Evolutionary conservation across 2,888 invertebrate species (phyloP).

Genomic region (Caenorhabditis sp.): DNA sequence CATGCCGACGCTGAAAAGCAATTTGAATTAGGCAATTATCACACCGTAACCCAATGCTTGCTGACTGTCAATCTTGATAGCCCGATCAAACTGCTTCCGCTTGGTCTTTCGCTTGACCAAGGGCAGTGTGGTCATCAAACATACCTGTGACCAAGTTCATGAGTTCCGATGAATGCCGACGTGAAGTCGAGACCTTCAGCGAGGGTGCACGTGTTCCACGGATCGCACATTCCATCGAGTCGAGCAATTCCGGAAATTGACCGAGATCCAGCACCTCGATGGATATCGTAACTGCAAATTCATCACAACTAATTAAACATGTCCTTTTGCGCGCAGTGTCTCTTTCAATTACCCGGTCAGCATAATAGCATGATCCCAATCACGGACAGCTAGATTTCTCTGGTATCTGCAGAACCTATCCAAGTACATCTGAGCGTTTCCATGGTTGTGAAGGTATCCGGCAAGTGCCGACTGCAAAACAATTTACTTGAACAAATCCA

Average conservation of each 20-base stretch:
- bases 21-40: conserved; percentile 15
- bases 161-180: conserved; percentile 83
- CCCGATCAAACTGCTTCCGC: conserved; percentile 1
- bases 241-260: conserved; percentile 83
- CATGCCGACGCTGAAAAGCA: conserved; percentile 81
- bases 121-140: conserved; percentile 1
- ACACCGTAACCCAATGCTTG: conserved; percentile 21
- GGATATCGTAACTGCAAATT: conserved; percentile 78
- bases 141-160: conserved; percentile 82
- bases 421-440: conserved; percentile 82
- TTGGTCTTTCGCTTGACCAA: conserved; percentile 13
- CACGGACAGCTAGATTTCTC: conserved; percentile 76
- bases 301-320: conserved; percentile 45
- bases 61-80: conserved; percentile 15
- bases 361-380: conserved; percentile 83
- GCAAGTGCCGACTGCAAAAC: conserved; percentile 78
- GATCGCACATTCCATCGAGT: conserved; percentile 82
- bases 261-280: conserved; percentile 80
- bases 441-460: conserved; percentile 80
- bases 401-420: conserved; percentile 83
- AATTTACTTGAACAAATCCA: background rate
- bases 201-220: conserved; percentile 82
- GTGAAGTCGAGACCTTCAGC: conserved; percentile 83
- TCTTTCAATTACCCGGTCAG: conserved; percentile 79
- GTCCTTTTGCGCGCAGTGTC: conserved; percentile 43